A percentile compares a stretch with the other conserved stretches of the same genome.
Evolutionary conservation across 2,797 vertebrate genomes (phyloP).

Genomic region (Aplochiton taeniatus): DNA sequence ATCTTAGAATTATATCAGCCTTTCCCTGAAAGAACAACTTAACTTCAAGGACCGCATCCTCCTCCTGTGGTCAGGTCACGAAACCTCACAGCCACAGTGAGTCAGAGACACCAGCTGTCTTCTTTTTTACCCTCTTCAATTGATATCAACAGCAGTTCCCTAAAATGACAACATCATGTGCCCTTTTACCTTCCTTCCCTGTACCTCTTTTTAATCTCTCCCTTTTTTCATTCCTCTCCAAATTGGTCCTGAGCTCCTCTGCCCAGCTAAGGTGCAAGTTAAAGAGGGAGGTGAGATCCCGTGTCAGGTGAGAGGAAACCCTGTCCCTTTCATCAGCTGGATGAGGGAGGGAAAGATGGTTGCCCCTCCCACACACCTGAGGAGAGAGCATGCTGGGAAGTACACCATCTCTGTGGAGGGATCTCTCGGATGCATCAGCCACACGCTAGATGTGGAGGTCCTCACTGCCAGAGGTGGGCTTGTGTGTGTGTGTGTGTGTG

Average conservation of each 20-base stretch:
- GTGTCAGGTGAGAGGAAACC: constrained; percentile 56
- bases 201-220: background rate
- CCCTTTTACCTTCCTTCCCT: background rate
- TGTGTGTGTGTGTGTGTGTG: too few species aligned
- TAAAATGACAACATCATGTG: background rate
- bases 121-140: too few species aligned
- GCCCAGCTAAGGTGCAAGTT: constrained; percentile 35
- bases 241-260: constrained; percentile 50
- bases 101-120: constrained; percentile 26
- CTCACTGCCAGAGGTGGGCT: constrained; percentile 2
- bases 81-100: constrained; percentile 57
- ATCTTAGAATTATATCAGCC: too few species aligned
- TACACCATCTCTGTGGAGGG: constrained; percentile 40
- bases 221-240: background rate
- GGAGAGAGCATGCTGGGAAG: constrained; percentile 46
- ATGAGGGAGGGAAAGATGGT: constrained; percentile 44
- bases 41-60: constrained; percentile 52
- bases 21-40: too few species aligned
- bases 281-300: constrained; percentile 37
- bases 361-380: constrained; percentile 22
- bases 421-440: constrained; percentile 19
- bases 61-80: constrained; percentile 49
- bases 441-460: constrained; percentile 56
- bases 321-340: constrained; percentile 53
- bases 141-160: too few species aligned